A percentile compares a stretch with the other conserved stretches of the same genome.
These are phyloP conservation scores for Trissolcus brochymenae DNA, from an alignment of 2,888 invertebrate genomes.

Conservation along the genomic window DNA sequence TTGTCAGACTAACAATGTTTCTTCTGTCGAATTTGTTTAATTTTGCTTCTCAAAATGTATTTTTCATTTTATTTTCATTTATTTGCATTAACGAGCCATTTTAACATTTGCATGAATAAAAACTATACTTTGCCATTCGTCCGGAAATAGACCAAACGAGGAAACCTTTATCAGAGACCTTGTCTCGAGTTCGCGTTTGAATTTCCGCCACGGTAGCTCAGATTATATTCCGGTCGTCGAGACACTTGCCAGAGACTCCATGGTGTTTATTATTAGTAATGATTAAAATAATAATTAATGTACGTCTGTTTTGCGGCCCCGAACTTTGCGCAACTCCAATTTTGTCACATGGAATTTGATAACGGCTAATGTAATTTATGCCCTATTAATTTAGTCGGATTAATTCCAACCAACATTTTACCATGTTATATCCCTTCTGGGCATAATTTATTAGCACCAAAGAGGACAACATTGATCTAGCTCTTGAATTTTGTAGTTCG, in stretches of 20 bases:
- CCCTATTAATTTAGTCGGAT: slow-evolving; percentile 3
- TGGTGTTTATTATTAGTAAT: slow-evolving; percentile 34
- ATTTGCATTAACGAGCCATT: neutral
- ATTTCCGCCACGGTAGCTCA: slow-evolving; percentile 46
- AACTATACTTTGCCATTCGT: slow-evolving; percentile 13
- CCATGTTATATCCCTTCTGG: neutral
- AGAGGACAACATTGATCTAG: too few species aligned
- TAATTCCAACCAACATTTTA: neutral
- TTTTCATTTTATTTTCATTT: too few species aligned
- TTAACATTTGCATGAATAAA: too few species aligned
- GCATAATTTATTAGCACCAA: too few species aligned
- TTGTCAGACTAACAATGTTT: neutral
- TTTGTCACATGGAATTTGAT: slow-evolving; percentile 12
- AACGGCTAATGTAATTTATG: slow-evolving; percentile 5
- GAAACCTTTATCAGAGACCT: slow-evolving; percentile 51
- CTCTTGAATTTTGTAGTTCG: too few species aligned
- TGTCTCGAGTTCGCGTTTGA: slow-evolving; percentile 39
- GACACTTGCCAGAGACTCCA: slow-evolving; percentile 16
- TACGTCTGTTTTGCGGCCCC: neutral
- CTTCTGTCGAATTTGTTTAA: neutral
- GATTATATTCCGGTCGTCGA: slow-evolving; percentile 35
- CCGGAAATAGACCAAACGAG: slow-evolving; percentile 32
- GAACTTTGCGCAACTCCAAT: slow-evolving; percentile 2
- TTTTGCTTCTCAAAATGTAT: too few species aligned
- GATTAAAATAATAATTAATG: slow-evolving; percentile 8